phyloP scores from a whole-genome alignment of 2,888 invertebrate species.

The Cantharis rufa region DNA sequence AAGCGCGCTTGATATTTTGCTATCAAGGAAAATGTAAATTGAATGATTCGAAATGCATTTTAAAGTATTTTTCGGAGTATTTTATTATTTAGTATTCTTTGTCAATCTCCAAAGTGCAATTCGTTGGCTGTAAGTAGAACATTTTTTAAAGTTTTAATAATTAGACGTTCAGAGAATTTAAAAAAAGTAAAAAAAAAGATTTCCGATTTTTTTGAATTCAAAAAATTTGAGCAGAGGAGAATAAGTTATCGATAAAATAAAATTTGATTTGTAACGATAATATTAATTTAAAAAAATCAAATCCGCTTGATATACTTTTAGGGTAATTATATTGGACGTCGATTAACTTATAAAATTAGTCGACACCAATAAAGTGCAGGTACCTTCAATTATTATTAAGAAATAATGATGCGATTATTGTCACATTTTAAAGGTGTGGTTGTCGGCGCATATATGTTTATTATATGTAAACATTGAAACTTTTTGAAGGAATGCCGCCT shows the following conservation, averaged over 20 bases:
- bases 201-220: no score
- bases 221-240: no score
- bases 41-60: conserved; percentile 18
- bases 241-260: no score
- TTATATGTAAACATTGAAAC: conserved; percentile 1
- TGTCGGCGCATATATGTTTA: conserved; percentile 8
- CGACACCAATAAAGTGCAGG: conserved; percentile 7
- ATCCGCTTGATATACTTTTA: no score
- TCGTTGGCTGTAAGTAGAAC: conserved; percentile 46
- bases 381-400: conserved; percentile 3
- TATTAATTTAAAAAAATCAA: no score
- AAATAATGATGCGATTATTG: conserved; percentile 8
- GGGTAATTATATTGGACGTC: no score
- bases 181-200: no score
- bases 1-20: not conserved
- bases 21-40: not conserved
- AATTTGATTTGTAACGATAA: no score
- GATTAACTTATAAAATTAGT: no score
- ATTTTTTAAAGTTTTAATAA: not conserved
- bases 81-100: conserved; percentile 23
- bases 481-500: not conserved
- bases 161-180: no score
- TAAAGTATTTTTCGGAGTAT: conserved; percentile 16
- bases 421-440: conserved; percentile 19
- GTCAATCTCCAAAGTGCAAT: conserved; percentile 38